Percentiles rank a stretch among this genome's conserved stretches.
Evolutionary conservation across 2,888 invertebrate genomes (phyloP).

Genomic region (Athalia circularis): DNA sequence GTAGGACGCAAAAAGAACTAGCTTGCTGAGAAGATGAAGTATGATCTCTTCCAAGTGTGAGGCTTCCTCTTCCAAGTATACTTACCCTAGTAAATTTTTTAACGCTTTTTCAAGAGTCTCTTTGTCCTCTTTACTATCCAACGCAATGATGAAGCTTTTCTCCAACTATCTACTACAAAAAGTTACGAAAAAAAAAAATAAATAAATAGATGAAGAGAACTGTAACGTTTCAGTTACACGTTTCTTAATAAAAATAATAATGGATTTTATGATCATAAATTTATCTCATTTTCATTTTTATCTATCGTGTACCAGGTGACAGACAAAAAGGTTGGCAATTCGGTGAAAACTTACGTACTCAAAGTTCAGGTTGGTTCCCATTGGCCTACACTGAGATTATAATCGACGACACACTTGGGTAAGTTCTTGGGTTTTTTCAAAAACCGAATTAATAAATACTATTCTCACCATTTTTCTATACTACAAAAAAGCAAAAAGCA

Average conservation of each 20-base stretch:
- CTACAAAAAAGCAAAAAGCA: neutral
- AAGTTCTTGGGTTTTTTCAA: constrained; percentile 61
- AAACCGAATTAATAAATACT: neutral
- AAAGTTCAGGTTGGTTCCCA: constrained; percentile 96
- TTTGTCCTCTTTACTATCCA: no score
- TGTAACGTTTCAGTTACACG: no score
- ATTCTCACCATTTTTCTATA: neutral
- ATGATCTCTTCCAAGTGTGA: no score
- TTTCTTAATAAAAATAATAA: neutral
- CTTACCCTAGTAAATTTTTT: no score
- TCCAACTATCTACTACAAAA: no score
- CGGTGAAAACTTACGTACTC: constrained; percentile 95
- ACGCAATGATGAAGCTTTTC: no score
- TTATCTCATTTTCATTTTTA: neutral
- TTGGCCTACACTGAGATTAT: constrained; percentile 94
- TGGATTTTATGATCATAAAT: neutral
- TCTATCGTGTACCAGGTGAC: constrained; percentile 77
- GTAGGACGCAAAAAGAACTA: no score
- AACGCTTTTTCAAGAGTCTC: no score
- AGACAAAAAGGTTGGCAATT: constrained; percentile 97
- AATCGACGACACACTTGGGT: constrained; percentile 81
- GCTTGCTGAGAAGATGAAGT: no score
- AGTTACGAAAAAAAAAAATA: no score
- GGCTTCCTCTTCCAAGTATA: no score
- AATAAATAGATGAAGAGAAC: no score